These are phyloP conservation scores for Lycorma delicatula DNA, from an alignment of 1,140 invertebrate genomes.

Conservation along the genomic window DNA sequence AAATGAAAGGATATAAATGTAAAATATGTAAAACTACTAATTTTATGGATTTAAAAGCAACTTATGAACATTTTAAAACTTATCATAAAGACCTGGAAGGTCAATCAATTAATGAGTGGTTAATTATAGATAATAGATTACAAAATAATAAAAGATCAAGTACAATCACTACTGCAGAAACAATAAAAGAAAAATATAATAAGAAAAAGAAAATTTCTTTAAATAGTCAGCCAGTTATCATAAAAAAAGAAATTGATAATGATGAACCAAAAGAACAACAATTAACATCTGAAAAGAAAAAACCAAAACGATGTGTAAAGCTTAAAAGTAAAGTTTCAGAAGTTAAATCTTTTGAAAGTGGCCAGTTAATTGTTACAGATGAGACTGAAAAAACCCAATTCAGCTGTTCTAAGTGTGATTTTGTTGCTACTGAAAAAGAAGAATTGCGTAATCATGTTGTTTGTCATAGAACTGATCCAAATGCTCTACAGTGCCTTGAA, in stretches of 20 bases:
- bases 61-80: no score
- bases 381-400: background rate
- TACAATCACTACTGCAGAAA: background rate
- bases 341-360: background rate
- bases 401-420: conserved; percentile 37
- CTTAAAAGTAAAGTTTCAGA: background rate
- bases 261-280: background rate
- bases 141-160: background rate
- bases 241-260: background rate
- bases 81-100: background rate
- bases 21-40: no score
- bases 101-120: background rate
- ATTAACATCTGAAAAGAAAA: background rate
- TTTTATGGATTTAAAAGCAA: no score
- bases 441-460: conserved; percentile 45
- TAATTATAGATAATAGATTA: background rate
- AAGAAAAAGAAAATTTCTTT: conserved; percentile 23
- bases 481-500: conserved; percentile 54
- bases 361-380: background rate
- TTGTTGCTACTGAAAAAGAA: conserved; percentile 35
- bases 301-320: background rate
- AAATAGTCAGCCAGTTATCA: background rate
- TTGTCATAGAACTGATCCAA: conserved; percentile 45
- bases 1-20: no score
- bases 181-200: background rate